Evolutionary conservation across 2,888 invertebrate species (phyloP), one percentile per base, ranked within the genome.

Genomic region (Troides oblongomaculatus): DNA sequence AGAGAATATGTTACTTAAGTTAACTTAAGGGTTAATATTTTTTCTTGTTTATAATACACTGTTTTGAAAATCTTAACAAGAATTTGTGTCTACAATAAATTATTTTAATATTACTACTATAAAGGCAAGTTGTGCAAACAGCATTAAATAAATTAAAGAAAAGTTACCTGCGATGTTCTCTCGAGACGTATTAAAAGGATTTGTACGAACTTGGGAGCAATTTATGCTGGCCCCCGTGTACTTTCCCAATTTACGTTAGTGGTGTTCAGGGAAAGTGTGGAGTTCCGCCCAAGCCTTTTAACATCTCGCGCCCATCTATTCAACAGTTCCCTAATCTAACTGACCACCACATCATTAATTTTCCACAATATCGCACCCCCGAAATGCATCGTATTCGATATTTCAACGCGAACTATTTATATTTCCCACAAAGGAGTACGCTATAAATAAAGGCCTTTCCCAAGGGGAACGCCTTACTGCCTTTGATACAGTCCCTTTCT

Each of bases 331-430:
- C 85, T 89, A 89, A 90, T 89, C 88, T 88, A 89, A 91, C 86
- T 92, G 92, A 92, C 92, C 92, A 92, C 91, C 92, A 90, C 88
- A 86, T 91, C 92, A 92, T 92, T 92, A 92, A 92, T 92, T 92
- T 87, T 84, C 85, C 81, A 87, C 90, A 86, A 89, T 89, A 89
- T 88, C 84, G 82, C 89, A 84, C 46, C 91, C 90, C 91, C 87
- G 84, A 84, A 87, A 89, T 85, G 86, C 87, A 81, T 80, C 81
- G 80, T 79, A 81, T 83, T 80, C 87, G 86, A 89, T 90, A 89
- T 90, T 90, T 90, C 89, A 87, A 83, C 86, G 85, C 76, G 83
- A 87, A 91, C 92, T 92, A 91, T 92, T 92, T 92, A 92, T 92
- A 91, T 89, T 90, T 90, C 86, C 83, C 89, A 91, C 92, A 92